These are phyloP conservation scores for Condylura cristata DNA, from an alignment of 2,113 vertebrate genomes.

Conservation along the genomic window DNA sequence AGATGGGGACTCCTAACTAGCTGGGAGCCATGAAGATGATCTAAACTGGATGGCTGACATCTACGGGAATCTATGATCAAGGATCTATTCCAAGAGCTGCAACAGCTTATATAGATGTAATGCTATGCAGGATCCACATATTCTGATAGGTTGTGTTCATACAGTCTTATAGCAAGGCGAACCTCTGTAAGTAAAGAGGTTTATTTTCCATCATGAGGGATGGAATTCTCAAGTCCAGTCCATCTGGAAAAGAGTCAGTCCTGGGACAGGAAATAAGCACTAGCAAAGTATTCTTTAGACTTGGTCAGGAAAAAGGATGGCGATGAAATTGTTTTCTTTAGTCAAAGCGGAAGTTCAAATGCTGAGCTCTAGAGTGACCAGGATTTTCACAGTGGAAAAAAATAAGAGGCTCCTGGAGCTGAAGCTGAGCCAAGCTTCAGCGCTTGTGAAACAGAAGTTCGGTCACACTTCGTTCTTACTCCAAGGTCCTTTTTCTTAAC, in stretches of 20 bases:
- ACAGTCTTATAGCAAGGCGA: not conserved
- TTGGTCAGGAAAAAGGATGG: not conserved
- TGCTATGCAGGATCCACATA: not conserved
- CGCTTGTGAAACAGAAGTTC: accelerated
- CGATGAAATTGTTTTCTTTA: not conserved
- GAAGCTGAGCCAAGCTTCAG: not conserved
- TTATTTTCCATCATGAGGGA: not conserved
- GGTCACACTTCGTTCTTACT: not conserved
- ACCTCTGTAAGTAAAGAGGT: not conserved
- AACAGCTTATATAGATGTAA: not conserved
- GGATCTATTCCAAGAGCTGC: not conserved
- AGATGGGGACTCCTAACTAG: not conserved
- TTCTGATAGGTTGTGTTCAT: not conserved
- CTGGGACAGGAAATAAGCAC: not conserved
- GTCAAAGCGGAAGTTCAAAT: not conserved
- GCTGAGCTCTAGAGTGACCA: not conserved
- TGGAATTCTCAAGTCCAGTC: not conserved
- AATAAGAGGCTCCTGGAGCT: too few relatives aligned
- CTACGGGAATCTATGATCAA: not conserved
- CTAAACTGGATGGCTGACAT: not conserved
- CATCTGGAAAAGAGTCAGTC: not conserved
- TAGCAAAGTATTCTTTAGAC: not conserved
- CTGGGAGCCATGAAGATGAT: not conserved
- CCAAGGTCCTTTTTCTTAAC: not conserved
- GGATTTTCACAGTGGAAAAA: not conserved